A percentile compares a stretch with the other conserved stretches of the same genome.
Conservation (phyloP, 1,140 invertebrate genomes). For the Nomia melanderi region DNA sequence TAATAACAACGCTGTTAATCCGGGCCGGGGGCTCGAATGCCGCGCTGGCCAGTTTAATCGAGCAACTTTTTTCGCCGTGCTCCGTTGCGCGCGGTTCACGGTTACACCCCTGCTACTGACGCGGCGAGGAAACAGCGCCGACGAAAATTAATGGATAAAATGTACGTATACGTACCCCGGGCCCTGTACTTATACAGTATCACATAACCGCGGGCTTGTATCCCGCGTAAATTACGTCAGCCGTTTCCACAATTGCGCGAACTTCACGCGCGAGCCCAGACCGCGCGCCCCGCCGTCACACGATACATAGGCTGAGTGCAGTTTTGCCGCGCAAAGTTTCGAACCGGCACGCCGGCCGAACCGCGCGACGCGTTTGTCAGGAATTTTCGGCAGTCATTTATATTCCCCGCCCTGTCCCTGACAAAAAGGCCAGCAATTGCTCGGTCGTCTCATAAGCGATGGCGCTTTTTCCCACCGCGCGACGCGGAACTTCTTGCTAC, state of each 20-base stretch:
- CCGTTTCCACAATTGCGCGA: constrained; percentile 56
- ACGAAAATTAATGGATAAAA: constrained; percentile 68
- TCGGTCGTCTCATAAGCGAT: not conserved
- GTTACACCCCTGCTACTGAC: constrained; percentile 64
- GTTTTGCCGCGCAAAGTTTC: constrained; percentile 55
- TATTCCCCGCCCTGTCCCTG: constrained; percentile 1
- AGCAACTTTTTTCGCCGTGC: constrained; percentile 66
- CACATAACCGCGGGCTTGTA: constrained; percentile 54
- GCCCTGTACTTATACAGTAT: constrained; percentile 60
- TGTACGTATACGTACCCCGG: constrained; percentile 45
- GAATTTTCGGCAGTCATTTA: constrained; percentile 56
- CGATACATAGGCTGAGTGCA: constrained; percentile 43
- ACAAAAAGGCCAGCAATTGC: constrained; percentile 16
- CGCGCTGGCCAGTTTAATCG: constrained; percentile 61
- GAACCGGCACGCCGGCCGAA: constrained; percentile 31
- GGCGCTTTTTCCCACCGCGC: not conserved
- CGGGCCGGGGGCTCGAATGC: constrained; percentile 19
- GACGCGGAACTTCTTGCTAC: not conserved
- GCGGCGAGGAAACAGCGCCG: constrained; percentile 54
- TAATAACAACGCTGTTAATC: constrained; percentile 51
- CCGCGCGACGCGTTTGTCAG: constrained; percentile 38
- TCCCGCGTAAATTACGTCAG: constrained; percentile 62
- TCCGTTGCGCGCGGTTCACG: constrained; percentile 41
- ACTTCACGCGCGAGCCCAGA: constrained; percentile 26
- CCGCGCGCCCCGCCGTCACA: no score